A percentile compares a stretch with the other conserved stretches of the same genome.
Conservation (phyloP, 2,113 vertebrate species). For the Brachyhypopomus gauderio region DNA sequence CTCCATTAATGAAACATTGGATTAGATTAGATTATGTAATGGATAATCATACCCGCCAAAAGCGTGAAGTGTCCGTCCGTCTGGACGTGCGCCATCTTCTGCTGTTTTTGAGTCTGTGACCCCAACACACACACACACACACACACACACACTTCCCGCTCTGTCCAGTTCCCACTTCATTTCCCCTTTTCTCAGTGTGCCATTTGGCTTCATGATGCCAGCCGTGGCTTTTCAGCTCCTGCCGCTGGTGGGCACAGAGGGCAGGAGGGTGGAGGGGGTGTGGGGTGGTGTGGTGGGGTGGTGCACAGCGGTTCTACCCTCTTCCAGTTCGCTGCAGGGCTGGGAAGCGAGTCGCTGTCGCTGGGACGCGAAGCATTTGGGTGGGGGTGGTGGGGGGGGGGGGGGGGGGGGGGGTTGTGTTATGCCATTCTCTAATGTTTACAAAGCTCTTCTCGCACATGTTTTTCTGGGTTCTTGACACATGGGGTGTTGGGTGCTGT, state of each 20-base stretch:
- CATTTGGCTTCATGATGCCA: not conserved
- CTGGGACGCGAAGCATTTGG: not conserved
- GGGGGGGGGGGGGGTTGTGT: not conserved
- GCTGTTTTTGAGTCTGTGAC: not conserved
- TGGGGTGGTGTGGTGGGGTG: not conserved
- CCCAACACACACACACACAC: too few relatives aligned
- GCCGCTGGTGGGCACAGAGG: not conserved
- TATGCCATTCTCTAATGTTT: not conserved
- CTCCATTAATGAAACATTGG: constrained; percentile 39
- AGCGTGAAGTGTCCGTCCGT: constrained; percentile 46
- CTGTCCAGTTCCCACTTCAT: constrained; percentile 6
- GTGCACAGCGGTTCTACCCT: not conserved
- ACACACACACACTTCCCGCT: not conserved
- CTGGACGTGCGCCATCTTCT: constrained; percentile 36
- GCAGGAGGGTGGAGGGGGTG: not conserved
- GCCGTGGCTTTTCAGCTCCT: not conserved
- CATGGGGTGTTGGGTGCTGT: not conserved
- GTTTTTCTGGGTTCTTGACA: not conserved
- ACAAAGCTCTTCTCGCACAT: not conserved
- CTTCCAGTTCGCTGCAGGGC: constrained; percentile 2
- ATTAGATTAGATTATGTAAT: constrained; percentile 59
- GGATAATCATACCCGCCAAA: constrained; percentile 41
- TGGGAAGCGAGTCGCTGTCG: constrained; percentile 14
- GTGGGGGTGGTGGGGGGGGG: not conserved
- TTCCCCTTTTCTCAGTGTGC: constrained; percentile 24